A percentile compares a stretch with the other conserved stretches of the same genome.
These are phyloP conservation scores for Xylocopa sonorina DNA, from an alignment of 1,140 invertebrate genomes.

Conservation along the genomic window DNA sequence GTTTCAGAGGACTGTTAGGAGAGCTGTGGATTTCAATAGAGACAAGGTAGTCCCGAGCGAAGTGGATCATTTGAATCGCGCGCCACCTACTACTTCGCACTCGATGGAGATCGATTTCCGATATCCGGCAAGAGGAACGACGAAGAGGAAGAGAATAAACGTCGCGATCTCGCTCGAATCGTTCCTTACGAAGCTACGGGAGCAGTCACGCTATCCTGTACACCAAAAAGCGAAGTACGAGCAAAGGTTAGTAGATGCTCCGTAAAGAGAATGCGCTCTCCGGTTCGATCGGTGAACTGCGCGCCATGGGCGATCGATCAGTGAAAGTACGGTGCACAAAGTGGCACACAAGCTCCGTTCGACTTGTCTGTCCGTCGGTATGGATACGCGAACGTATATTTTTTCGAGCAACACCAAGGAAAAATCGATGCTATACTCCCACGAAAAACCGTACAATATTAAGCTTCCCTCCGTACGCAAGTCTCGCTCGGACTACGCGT, in stretches of 20 bases:
- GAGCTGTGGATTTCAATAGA: too few species aligned
- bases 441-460: conserved; percentile 16
- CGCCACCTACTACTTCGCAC: conserved; percentile 16
- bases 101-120: conserved; percentile 19
- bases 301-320: conserved; percentile 56
- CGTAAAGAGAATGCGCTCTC: conserved; percentile 50
- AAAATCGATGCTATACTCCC: conserved; percentile 13
- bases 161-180: neutral
- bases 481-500: neutral
- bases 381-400: conserved; percentile 15
- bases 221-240: conserved; percentile 32
- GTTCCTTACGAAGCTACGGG: neutral
- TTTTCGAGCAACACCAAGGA: neutral
- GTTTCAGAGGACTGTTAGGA: too few species aligned
- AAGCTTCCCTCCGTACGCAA: conserved; percentile 27
- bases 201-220: conserved; percentile 6
- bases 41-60: too few species aligned
- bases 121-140: neutral
- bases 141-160: neutral
- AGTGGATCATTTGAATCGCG: neutral
- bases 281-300: conserved; percentile 40
- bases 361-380: conserved; percentile 23
- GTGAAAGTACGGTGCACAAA: conserved; percentile 56
- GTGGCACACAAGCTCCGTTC: conserved; percentile 45
- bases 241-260: conserved; percentile 58